These are phyloP conservation scores for Hirtodrosophila confusa DNA, from an alignment of 2,888 invertebrate species.

Conservation along the genomic window DNA sequence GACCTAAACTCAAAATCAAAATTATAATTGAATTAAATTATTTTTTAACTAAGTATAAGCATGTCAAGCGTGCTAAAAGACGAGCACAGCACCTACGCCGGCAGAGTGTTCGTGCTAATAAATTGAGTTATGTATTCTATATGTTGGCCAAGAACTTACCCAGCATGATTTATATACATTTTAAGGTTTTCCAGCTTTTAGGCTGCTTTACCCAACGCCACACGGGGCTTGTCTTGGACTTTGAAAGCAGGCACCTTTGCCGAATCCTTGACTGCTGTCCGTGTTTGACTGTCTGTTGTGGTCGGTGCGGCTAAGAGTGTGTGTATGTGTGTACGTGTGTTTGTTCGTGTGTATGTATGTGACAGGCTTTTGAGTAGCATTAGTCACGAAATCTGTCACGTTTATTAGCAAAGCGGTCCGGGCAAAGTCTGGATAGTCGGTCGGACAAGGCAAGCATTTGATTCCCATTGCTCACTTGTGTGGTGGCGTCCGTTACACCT, in stretches of 20 bases:
- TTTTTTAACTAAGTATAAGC: conserved; percentile 11
- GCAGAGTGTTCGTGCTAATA: conserved; percentile 22
- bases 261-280: conserved; percentile 16
- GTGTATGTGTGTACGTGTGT: conserved; percentile 4
- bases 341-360: conserved; percentile 7
- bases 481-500: conserved; percentile 3
- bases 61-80: not conserved
- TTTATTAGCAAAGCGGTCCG: conserved; percentile 41
- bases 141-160: conserved; percentile 22
- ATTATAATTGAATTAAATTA: conserved; percentile 52
- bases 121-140: conserved; percentile 30
- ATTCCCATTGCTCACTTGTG: conserved; percentile 8
- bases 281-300: conserved; percentile 26
- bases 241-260: conserved; percentile 27
- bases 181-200: conserved; percentile 34
- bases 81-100: not conserved
- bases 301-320: conserved; percentile 19
- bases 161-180: conserved; percentile 48
- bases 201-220: not conserved
- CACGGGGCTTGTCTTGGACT: conserved; percentile 25
- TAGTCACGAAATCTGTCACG: conserved; percentile 55
- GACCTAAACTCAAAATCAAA: conserved; percentile 20
- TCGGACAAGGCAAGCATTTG: conserved; percentile 23
- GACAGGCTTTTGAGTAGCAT: conserved; percentile 40
- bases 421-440: conserved; percentile 10